Evolutionary conservation across 2,797 vertebrate species (phyloP).

Genomic region (Lophotriccus pileatus): DNA sequence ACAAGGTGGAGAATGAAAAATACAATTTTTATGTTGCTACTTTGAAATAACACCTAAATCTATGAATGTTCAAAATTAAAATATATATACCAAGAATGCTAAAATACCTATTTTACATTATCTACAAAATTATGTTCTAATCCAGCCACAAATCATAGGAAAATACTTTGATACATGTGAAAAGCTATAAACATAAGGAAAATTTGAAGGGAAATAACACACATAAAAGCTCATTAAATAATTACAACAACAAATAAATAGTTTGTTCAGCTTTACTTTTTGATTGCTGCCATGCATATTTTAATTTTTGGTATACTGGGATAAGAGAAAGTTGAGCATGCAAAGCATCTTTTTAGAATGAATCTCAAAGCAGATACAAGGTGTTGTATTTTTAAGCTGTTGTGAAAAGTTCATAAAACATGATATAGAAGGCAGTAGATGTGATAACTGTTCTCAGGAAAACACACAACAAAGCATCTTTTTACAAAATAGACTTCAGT

Average conservation of each 20-base stretch:
- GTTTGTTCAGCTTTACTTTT: slow-evolving; percentile 74
- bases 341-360: slow-evolving; percentile 61
- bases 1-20: slow-evolving; percentile 55
- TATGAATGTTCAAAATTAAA: slow-evolving; percentile 66
- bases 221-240: slow-evolving; percentile 80
- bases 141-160: slow-evolving; percentile 74
- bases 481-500: slow-evolving; percentile 58
- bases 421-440: slow-evolving; percentile 32
- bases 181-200: slow-evolving; percentile 73
- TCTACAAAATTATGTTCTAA: slow-evolving; percentile 80
- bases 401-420: slow-evolving; percentile 53
- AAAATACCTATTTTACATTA: slow-evolving; percentile 88
- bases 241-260: slow-evolving; percentile 85
- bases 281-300: slow-evolving; percentile 72
- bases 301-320: slow-evolving; percentile 70
- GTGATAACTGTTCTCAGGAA: slow-evolving; percentile 49
- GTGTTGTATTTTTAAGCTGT: slow-evolving; percentile 64
- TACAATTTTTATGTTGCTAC: slow-evolving; percentile 11
- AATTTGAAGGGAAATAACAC: slow-evolving; percentile 68
- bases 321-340: slow-evolving; percentile 67
- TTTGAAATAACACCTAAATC: slow-evolving; percentile 51
- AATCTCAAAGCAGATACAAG: slow-evolving; percentile 61
- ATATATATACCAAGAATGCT: slow-evolving; percentile 69
- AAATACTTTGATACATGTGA: slow-evolving; percentile 75
- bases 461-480: slow-evolving; percentile 56